These are phyloP conservation scores for Anomalospiza imberbis DNA, from an alignment of 2,797 vertebrate genomes.

Conservation along the genomic window DNA sequence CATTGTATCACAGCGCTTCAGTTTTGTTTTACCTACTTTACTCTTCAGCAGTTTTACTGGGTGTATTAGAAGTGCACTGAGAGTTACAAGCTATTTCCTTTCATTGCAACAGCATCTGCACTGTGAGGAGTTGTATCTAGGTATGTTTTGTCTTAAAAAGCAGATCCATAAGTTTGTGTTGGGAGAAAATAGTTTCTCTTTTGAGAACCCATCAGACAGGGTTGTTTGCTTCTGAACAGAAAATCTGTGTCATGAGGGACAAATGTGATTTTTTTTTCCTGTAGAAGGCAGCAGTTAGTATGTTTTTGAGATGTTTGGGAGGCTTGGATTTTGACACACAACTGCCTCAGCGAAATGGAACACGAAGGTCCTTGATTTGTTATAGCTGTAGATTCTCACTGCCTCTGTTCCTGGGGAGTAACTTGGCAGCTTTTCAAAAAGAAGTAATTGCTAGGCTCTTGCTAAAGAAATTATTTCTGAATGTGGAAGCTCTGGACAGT, in stretches of 20 bases:
- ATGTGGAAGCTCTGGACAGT: conserved; percentile 17
- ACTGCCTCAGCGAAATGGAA: neutral
- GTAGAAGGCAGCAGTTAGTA: neutral
- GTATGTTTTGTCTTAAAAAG: neutral
- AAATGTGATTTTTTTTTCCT: neutral
- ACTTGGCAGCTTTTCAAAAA: conserved; percentile 37
- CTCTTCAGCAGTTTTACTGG: neutral
- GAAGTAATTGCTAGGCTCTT: conserved; percentile 29
- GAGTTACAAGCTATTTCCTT: neutral
- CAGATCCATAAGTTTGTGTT: neutral
- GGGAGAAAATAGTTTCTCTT: neutral
- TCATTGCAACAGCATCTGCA: neutral
- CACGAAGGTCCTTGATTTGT: conserved; percentile 29
- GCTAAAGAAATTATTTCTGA: conserved; percentile 26
- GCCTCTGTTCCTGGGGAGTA: neutral
- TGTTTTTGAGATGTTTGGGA: neutral
- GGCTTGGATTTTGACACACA: neutral
- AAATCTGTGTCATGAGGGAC: neutral
- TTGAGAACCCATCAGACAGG: neutral
- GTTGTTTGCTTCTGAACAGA: neutral
- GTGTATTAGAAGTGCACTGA: neutral
- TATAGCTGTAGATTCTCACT: neutral
- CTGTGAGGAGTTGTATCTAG: neutral
- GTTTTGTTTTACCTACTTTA: neutral
- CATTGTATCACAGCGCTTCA: neutral